Conservation (phyloP, 2,888 invertebrate genomes). For the Spodoptera picta region DNA sequence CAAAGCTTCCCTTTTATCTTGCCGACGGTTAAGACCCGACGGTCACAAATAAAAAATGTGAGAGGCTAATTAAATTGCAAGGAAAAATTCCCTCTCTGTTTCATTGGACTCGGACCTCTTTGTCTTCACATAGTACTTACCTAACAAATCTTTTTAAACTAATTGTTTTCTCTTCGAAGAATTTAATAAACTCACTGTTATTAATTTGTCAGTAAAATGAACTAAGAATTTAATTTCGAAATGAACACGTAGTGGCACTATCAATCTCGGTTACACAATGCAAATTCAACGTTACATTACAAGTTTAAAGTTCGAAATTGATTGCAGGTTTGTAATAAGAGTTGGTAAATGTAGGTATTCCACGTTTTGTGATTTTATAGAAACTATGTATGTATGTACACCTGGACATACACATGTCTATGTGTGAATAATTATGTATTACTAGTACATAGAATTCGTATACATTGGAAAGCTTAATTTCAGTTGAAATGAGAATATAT, state of each 20-base stretch:
- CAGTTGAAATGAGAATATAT: slow-evolving; percentile 7
- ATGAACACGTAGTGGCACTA: slow-evolving; percentile 9
- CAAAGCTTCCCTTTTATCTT: slow-evolving; percentile 19
- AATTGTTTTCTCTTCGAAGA: slow-evolving; percentile 18
- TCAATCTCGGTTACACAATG: background rate
- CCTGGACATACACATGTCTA: no score
- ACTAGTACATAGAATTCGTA: background rate
- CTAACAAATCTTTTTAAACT: slow-evolving; percentile 9
- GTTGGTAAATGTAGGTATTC: slow-evolving; percentile 39
- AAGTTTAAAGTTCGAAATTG: slow-evolving; percentile 15
- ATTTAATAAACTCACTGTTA: slow-evolving; percentile 30
- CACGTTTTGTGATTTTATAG: slow-evolving; percentile 20
- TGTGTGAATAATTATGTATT: no score
- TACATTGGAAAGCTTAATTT: slow-evolving; percentile 10
- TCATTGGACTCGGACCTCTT: slow-evolving; percentile 25
- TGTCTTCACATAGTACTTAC: slow-evolving; percentile 3
- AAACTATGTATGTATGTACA: slow-evolving; percentile 15
- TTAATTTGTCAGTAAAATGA: slow-evolving; percentile 13
- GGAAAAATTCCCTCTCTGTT: slow-evolving; percentile 7
- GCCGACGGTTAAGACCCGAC: slow-evolving; percentile 9
- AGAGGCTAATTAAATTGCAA: slow-evolving; percentile 33
- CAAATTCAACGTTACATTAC: slow-evolving; percentile 6
- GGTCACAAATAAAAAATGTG: slow-evolving; percentile 19
- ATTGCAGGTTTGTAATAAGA: slow-evolving; percentile 8
- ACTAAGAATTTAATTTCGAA: slow-evolving; percentile 48